phyloP scores from a whole-genome alignment of 2,888 invertebrate species.

The Drosophila diplacantha region DNA sequence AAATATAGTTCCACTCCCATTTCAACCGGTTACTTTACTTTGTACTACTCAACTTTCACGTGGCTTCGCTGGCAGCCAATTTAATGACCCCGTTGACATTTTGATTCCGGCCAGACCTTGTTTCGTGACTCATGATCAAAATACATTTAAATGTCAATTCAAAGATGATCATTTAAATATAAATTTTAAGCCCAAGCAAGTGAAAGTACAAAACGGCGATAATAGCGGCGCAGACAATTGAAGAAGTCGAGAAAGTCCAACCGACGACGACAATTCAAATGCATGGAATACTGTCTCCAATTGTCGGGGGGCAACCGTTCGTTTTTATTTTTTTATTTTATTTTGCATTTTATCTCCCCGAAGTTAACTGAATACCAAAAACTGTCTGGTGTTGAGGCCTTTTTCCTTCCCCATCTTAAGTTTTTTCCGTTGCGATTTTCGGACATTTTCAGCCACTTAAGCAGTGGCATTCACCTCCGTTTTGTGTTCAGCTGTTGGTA shows the following conservation, averaged over 20 bases:
- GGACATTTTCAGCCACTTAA: constrained; percentile 64
- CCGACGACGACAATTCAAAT: constrained; percentile 49
- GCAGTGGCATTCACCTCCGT: constrained; percentile 65
- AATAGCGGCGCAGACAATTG: constrained; percentile 41
- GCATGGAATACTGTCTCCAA: constrained; percentile 45
- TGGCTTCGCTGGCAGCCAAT: not conserved
- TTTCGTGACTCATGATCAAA: constrained; percentile 35
- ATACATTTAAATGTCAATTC: constrained; percentile 41
- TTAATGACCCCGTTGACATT: constrained; percentile 21
- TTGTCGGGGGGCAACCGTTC: constrained; percentile 28
- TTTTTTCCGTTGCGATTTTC: constrained; percentile 38
- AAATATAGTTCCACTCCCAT: not conserved
- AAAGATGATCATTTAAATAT: constrained; percentile 45
- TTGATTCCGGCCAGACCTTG: constrained; percentile 8
- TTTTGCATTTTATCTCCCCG: constrained; percentile 23
- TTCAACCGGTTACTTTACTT: not conserved
- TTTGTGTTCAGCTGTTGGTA: constrained; percentile 18
- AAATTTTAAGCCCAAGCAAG: constrained; percentile 45
- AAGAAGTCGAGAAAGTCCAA: constrained; percentile 62
- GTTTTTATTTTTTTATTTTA: constrained; percentile 19
- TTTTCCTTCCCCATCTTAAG: constrained; percentile 3
- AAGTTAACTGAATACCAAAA: constrained; percentile 31
- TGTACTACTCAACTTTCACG: constrained; percentile 10
- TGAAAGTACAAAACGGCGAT: constrained; percentile 53
- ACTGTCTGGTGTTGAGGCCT: constrained; percentile 6